Percentiles rank a stretch among this genome's conserved stretches.
These are phyloP conservation scores for Drosophila rubida DNA, from an alignment of 2,888 invertebrate species.

Conservation along the genomic window DNA sequence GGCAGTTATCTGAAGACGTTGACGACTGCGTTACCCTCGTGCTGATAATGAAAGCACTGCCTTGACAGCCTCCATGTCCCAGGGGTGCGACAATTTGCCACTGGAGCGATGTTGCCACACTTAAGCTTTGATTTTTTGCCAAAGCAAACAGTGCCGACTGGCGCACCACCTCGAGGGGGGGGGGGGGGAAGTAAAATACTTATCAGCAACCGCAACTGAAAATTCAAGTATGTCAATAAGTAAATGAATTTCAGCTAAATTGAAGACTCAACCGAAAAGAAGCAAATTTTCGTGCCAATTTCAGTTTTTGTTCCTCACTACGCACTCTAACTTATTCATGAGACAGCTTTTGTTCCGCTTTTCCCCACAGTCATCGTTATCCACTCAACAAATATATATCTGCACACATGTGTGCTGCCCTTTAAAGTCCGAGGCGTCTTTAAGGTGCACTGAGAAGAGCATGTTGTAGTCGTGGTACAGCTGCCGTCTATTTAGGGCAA, in stretches of 20 bases:
- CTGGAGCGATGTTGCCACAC: slow-evolving; percentile 35
- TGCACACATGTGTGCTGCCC: background rate
- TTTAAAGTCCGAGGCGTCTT: background rate
- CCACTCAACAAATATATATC: background rate
- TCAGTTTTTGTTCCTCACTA: slow-evolving; percentile 6
- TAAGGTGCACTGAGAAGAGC: slow-evolving; percentile 8
- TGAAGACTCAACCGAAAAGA: slow-evolving; percentile 18
- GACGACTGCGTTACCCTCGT: slow-evolving; percentile 38
- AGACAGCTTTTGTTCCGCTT: background rate
- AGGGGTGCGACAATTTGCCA: slow-evolving; percentile 57
- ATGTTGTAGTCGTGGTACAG: slow-evolving; percentile 17
- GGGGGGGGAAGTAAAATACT: slow-evolving; percentile 14
- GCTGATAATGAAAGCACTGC: slow-evolving; percentile 67
- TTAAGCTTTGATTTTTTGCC: slow-evolving; percentile 55
- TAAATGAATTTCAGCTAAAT: slow-evolving; percentile 65
- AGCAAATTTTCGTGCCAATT: slow-evolving; percentile 21
- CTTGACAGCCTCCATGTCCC: slow-evolving; percentile 50
- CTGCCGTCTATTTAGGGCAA: slow-evolving; percentile 44
- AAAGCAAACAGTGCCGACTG: slow-evolving; percentile 27
- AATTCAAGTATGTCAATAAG: slow-evolving; percentile 63
- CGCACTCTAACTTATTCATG: slow-evolving; percentile 15
- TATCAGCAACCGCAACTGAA: slow-evolving; percentile 40
- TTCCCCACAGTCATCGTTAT: background rate
- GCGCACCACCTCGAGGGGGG: background rate
- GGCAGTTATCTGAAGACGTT: slow-evolving; percentile 47